A percentile compares a stretch with the other conserved stretches of the same genome.
These are phyloP conservation scores for Panzeria rudis DNA, from an alignment of 2,888 invertebrate genomes.

Conservation along the genomic window DNA sequence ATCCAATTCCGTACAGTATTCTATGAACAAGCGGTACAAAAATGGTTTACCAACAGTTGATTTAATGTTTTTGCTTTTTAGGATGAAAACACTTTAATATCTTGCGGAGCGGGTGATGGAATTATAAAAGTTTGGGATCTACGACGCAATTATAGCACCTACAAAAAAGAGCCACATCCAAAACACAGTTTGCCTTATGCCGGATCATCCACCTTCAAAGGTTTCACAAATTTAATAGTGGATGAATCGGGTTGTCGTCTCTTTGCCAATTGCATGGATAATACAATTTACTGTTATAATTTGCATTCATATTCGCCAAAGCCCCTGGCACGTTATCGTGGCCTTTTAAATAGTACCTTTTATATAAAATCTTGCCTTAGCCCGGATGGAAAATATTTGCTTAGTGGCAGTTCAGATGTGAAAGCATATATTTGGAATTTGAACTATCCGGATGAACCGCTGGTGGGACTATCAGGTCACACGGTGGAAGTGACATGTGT, in stretches of 20 bases:
- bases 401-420: slow-evolving; percentile 95
- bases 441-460: slow-evolving; percentile 86
- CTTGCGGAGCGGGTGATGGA: slow-evolving; percentile 94
- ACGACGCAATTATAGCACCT: slow-evolving; percentile 90
- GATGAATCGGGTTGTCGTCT: slow-evolving; percentile 88
- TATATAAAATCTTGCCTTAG: slow-evolving; percentile 93
- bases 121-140: slow-evolving; percentile 94
- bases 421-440: slow-evolving; percentile 94
- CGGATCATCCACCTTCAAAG: slow-evolving; percentile 88
- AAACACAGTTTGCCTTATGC: slow-evolving; percentile 89
- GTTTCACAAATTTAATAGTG: slow-evolving; percentile 91
- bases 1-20: background rate
- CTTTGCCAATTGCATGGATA: slow-evolving; percentile 95
- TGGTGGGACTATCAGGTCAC: slow-evolving; percentile 90
- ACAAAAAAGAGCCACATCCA: slow-evolving; percentile 89
- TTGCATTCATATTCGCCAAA: slow-evolving; percentile 87
- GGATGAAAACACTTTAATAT: slow-evolving; percentile 90
- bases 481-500: slow-evolving; percentile 94
- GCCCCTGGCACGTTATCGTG: slow-evolving; percentile 88
- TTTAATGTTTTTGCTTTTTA: slow-evolving; percentile 82
- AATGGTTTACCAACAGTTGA: no score
- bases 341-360: slow-evolving; percentile 92
- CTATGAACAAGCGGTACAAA: no score
- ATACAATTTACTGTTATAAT: slow-evolving; percentile 93
- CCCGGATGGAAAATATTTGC: slow-evolving; percentile 91